Percentiles rank a stretch among this genome's conserved stretches.
Evolutionary conservation across 2,113 vertebrate genomes (phyloP).

Genomic region (Onychorhynchus coronatus): DNA sequence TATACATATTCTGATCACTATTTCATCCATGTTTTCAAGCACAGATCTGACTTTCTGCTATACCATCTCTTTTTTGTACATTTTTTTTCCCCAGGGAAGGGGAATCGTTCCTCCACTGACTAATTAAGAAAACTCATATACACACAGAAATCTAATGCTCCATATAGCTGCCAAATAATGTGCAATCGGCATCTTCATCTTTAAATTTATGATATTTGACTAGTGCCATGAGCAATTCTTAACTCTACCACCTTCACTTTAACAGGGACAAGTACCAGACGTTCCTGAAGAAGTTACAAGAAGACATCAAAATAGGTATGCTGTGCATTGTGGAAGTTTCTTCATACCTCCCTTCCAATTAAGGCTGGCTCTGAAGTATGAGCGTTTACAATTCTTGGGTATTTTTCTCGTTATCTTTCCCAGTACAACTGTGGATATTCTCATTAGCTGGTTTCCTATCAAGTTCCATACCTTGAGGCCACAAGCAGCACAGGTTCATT

Average conservation of each 20-base stretch:
- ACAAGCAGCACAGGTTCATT: constrained; percentile 17
- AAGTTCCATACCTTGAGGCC: constrained; percentile 26
- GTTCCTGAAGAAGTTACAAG: neutral
- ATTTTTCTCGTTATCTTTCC: neutral
- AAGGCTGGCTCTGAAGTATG: neutral
- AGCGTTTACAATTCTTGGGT: neutral
- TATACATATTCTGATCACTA: neutral
- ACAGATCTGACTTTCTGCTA: neutral
- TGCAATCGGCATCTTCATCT: neutral
- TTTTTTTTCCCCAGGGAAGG: neutral
- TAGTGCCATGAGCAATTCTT: neutral
- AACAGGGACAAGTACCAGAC: neutral
- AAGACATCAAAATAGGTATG: neutral
- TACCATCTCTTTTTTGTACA: neutral
- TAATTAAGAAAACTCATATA: neutral
- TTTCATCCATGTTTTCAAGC: neutral
- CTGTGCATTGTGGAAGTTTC: neutral
- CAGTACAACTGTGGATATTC: neutral
- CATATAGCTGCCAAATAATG: neutral
- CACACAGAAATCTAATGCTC: neutral
- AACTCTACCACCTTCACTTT: neutral
- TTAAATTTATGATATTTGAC: neutral
- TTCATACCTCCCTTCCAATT: neutral
- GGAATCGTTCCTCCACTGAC: neutral
- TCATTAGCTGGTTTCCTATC: constrained; percentile 37